These are phyloP conservation scores for Camponotus fellah DNA, from an alignment of 2,888 invertebrate genomes.

Conservation along the genomic window DNA sequence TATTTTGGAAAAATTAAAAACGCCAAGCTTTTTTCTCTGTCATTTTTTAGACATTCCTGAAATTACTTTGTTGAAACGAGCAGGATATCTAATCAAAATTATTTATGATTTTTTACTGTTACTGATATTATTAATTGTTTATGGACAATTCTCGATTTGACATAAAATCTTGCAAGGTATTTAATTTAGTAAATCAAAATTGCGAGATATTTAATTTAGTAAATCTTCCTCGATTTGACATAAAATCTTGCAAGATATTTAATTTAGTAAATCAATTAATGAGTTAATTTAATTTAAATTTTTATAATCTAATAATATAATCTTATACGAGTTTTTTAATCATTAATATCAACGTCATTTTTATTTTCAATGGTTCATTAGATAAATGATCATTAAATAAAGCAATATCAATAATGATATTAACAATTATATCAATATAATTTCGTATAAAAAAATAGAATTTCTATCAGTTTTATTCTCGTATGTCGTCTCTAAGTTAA, in stretches of 20 bases:
- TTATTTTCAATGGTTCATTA: background rate
- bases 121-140: background rate
- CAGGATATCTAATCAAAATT: background rate
- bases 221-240: background rate
- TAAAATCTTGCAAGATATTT: background rate
- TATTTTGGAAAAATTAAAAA: conserved; percentile 14
- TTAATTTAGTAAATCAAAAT: background rate
- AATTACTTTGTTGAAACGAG: background rate
- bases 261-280: background rate
- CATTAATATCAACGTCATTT: background rate
- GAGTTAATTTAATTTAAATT: background rate
- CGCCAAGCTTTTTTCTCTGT: background rate
- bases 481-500: background rate
- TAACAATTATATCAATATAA: background rate
- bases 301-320: background rate
- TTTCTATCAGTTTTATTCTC: background rate
- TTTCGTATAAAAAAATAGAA: background rate
- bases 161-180: background rate
- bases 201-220: no score
- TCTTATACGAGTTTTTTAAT: background rate
- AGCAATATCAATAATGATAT: background rate
- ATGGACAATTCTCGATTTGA: background rate
- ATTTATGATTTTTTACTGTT: background rate
- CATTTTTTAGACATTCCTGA: background rate
- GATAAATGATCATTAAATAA: background rate